Evolutionary conservation across 2,888 invertebrate species (phyloP), one percentile per base, ranked within the genome.

Genomic region (Cactoblastis cactorum): DNA sequence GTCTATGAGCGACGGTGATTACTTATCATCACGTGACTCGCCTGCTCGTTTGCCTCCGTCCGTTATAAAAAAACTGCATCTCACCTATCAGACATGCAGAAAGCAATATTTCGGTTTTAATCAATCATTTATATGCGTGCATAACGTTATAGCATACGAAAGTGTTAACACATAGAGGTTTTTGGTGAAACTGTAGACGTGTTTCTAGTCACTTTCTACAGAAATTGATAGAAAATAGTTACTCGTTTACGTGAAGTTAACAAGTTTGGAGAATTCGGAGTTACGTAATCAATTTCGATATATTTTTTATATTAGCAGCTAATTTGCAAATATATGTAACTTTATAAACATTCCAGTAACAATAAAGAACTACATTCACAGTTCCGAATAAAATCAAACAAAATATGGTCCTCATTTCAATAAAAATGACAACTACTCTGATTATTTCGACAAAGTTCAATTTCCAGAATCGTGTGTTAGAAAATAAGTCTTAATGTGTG

Each of bases 51-150:
- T n/a, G n/a, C n/a, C n/a, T n/a, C n/a, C n/a, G n/a, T n/a, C n/a
- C n/a, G n/a, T 22, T 3, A 22, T 22, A 15, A 43, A 28, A 24
- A 43, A 43, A 14, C 28, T 19, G 12, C 37, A 19, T 39, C 19
- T 41, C 6, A 12, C 11, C 41, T 17, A 22, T 6, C n/a, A 19
- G 22, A 3, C 12, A 6, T n/a, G 39, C 22, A 24, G 34, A 49
- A 49, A 41, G 33, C 14, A 38, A 14, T 17, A 49, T 49, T 49
- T 34, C 17, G 19, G 18, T 18, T 34, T n/a, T n/a, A 49, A 49
- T 41, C 38, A 49, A 33, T 51, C 50, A 51, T 51, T 53, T 48
- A 34, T 56, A 66, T 69, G 77, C 77, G 78, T 77, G 74, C 58
- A 54, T 61, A 58, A 54, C 53, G 62, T 59, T 64, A 67, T 69